Evolutionary conservation across 2,797 vertebrate genomes (phyloP), one percentile per base, ranked within the genome.

Genomic region (Leontopithecus rosalia): DNA sequence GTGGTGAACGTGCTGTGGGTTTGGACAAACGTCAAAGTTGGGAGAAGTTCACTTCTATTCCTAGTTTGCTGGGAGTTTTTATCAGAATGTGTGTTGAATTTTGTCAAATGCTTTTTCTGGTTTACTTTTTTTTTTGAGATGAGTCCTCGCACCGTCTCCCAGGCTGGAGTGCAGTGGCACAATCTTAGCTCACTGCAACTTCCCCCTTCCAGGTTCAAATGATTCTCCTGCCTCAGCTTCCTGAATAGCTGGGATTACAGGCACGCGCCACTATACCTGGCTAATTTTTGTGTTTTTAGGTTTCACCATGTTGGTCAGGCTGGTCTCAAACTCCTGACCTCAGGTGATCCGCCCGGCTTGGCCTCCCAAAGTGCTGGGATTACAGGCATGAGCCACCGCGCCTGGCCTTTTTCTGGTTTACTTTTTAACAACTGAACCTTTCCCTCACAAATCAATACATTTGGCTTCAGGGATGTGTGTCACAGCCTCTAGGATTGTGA

Each of bases 341-440:
- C 58, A 58, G 26, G 58, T 28, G 28, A 61, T 61, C 58, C 4
- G 4, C 58, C 58, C 1, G 0, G 10, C 24, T 61, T 13, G 28
- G 58, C 26, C 58, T 61, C 58, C 26, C 58, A 61, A 26, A 61
- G 26, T 61, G 58, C 26, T 30, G 26, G 28, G 58, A 28, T 61
- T 61, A 61, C 11, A 61, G 58, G 58, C 12, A 7, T 61, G 26
- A 61, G 58, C 58, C 58, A 61, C 58, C 1, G 22, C 6, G 33
- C 33, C 33, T 7, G 30, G 11, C 64, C 19, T 36, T 85, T 89
- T 64, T 64, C 61, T 64, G 61, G 61, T 85, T 90, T 92, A 26
- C 22, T 79, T 92, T 83, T 88, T 76, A 77, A 55, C 22, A 46
- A 52, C 33, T 88, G 64, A 84, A 70, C 33, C 61, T 72, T 94